Evolutionary conservation across 2,888 invertebrate species (phyloP), one percentile per base, ranked within the genome.

Genomic region (Latrodectus hesperus): DNA sequence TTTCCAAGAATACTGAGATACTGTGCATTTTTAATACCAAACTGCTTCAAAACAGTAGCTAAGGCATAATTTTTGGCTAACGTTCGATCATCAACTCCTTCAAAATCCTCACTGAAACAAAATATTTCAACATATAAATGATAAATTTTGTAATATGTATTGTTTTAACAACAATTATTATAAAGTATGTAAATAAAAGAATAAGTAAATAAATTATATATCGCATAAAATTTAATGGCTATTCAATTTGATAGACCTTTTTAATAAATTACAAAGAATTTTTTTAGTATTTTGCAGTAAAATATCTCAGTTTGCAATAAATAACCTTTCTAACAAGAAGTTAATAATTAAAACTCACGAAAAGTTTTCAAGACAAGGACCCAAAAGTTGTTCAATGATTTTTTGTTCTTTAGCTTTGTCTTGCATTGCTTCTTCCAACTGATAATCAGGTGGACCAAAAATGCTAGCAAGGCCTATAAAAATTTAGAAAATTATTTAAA

Each of bases 361-460:
- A 38, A 80, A 71, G 60, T 64, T 83, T 91, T 96, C 96, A 90
- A 96, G 93, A 92, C 95, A 95, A 75, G 95, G 95, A 91, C 95
- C 92, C 67, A 97, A 93, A 89, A 95, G 94, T 89, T 94, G 94
- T 92, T 96, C 96, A 89, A 96, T 95, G 79, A 96, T 94, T 92
- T 94, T 95, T 84, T 94, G 93, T 92, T 97, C 97, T 92, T 95
- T 95, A 83, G 93, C 93, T 92, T 95, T 95, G 92, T 98, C 97
- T 85, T 95, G 94, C 91, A 95, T 95, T 89, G 96, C 95, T 92
- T 96, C 95, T 90, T 95, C 95, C 6, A 97, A 93, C 90, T 96
- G 94, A 88, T 94, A 94, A 93, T 97, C 97, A 38, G 95, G 94
- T 0, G 97, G 97, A 0, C 98, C 98, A 93, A 96, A 98, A 90